phyloP scores from a whole-genome alignment of 2,888 invertebrate species.

The Formica aserva region DNA sequence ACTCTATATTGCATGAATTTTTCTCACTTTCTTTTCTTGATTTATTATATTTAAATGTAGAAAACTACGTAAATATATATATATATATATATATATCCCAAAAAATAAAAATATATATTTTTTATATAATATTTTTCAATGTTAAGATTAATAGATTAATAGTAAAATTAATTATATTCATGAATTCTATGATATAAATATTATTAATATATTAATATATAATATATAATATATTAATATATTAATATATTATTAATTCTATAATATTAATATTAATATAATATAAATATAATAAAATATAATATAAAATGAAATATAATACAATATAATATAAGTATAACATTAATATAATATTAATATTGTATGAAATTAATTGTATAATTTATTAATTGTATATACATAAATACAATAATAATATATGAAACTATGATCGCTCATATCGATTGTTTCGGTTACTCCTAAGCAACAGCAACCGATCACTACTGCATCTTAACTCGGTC shows the following conservation, averaged over 20 bases:
- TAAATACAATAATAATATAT: neutral
- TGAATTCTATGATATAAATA: too few relatives aligned
- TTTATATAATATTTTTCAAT: neutral
- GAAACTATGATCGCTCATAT: neutral
- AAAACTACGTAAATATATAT: neutral
- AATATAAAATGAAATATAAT: too few relatives aligned
- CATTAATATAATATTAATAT: too few relatives aligned
- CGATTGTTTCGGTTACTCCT: neutral
- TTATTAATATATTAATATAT: too few relatives aligned
- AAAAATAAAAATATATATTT: neutral
- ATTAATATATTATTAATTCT: too few relatives aligned
- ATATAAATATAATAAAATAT: too few relatives aligned
- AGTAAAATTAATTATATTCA: neutral
- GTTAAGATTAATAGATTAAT: neutral
- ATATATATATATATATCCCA: too few relatives aligned
- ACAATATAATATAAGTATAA: too few relatives aligned
- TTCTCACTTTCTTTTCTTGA: neutral
- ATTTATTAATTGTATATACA: neutral
- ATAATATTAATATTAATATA: too few relatives aligned
- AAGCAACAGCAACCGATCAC: neutral
- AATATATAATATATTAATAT: too few relatives aligned
- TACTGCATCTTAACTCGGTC: slow-evolving; percentile 22
- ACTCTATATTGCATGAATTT: neutral
- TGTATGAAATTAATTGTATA: too few relatives aligned
- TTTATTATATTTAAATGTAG: neutral